Evolutionary conservation across 1,140 invertebrate genomes (phyloP), one percentile per base, ranked within the genome.

Genomic region (Drosophila biarmipes): DNA sequence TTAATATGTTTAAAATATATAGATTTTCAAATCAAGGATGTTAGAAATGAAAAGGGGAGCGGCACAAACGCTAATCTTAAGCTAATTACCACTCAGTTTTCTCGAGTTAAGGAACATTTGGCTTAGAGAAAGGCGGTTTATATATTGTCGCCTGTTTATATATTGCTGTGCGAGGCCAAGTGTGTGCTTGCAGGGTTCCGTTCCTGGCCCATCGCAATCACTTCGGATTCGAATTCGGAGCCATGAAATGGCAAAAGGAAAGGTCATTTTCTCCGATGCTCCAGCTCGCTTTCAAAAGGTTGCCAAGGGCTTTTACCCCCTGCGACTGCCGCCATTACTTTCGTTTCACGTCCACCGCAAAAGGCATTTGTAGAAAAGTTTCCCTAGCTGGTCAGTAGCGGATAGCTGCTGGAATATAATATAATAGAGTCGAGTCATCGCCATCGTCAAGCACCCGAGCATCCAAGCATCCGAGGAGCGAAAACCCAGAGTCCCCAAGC

Each of bases 391-490:
- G 77, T 80, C 77, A 85, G 80, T 76, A 40, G 57, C 68, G 77
- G 80, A 84, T 84, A 80, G 80, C 80, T 85, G 80, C 76, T 74
- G 67, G 66, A 72, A 80, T 80, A 85, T 86, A 86, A 68, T 86
- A 86, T 74, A 87, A 78, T 87, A 86, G 80, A 82, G 82, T 81
- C 81, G 68, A 86, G 77, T 86, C 81, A 86, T 85, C 81, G 80
- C 66, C 78, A 64, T 31, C 29, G 29, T 31, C 29, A 31, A 31
- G 29, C 29, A 29, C 8, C 29, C 29, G 29, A 48, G 45, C 45
- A 48, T 48, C 55, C 67, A 38, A 73, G 48, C 55, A 46, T 53
- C 71, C 66, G 52, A 68, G 67, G 42, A 73, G 48, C 34, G 66
- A 46, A 73, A 73, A 63, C 35, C 51, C 69, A 17, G 48, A 63